A percentile compares a stretch with the other conserved stretches of the same genome.
Evolutionary conservation across 2,797 vertebrate species (phyloP).

Genomic region (Aeoliscus strigatus): DNA sequence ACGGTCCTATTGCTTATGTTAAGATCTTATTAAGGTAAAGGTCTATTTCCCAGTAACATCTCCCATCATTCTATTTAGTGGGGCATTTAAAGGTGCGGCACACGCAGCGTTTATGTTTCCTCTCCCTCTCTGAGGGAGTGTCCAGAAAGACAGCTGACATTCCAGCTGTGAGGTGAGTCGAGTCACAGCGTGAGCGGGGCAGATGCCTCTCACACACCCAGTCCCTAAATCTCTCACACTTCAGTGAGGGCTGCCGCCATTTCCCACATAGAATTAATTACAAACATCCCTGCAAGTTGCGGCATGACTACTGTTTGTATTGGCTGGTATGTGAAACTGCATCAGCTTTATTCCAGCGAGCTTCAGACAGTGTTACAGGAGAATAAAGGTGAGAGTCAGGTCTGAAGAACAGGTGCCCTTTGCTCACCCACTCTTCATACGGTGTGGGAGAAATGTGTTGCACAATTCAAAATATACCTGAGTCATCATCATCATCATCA

Average conservation of each 20-base stretch:
- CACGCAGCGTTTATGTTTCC: conserved; percentile 58
- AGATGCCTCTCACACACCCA: conserved; percentile 70
- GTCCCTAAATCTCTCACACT: conserved; percentile 60
- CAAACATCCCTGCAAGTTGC: conserved; percentile 26
- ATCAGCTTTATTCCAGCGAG: conserved; percentile 17
- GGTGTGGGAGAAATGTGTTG: conserved; percentile 46
- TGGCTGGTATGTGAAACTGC: conserved; percentile 3
- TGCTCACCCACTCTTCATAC: conserved; percentile 14
- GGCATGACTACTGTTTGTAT: conserved; percentile 39
- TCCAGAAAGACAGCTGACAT: conserved; percentile 75
- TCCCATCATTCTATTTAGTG: conserved; percentile 35
- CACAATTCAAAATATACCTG: conserved; percentile 37
- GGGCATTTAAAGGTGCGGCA: conserved; percentile 54
- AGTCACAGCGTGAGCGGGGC: conserved; percentile 62
- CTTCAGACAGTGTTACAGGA: conserved; percentile 8
- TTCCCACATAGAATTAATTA: conserved; percentile 50
- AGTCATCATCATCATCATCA: too few species aligned
- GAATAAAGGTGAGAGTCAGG: conserved; percentile 7
- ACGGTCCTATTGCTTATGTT: too few species aligned
- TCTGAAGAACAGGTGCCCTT: conserved; percentile 1
- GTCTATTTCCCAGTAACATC: conserved; percentile 25
- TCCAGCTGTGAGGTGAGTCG: conserved; percentile 78
- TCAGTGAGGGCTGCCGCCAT: conserved; percentile 45
- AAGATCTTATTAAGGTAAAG: conserved; percentile 11
- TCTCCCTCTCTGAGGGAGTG: conserved; percentile 62